Percentiles rank a stretch among this genome's conserved stretches.
Conservation (phyloP, 2,888 invertebrate genomes). For the Escarpia spicata region DNA sequence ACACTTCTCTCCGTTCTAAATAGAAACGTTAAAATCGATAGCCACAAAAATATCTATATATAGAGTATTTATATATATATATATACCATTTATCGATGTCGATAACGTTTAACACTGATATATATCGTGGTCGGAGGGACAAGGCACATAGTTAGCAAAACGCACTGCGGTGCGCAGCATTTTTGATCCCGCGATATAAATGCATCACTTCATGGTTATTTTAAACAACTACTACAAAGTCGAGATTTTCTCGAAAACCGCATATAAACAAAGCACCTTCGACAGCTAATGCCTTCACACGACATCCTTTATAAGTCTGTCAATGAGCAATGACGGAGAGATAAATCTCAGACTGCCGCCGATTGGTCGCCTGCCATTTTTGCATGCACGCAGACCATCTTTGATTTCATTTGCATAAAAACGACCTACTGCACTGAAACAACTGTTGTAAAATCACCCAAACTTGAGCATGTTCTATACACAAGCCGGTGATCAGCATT, state of each 20-base stretch:
- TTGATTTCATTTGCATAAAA: conserved; percentile 8
- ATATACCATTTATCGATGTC: conserved; percentile 6
- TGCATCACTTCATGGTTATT: conserved; percentile 1
- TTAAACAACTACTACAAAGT: not conserved
- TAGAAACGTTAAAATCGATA: conserved; percentile 13
- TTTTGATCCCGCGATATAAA: conserved; percentile 16
- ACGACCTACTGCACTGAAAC: not conserved
- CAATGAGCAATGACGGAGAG: not conserved
- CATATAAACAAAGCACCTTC: not conserved
- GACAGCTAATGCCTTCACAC: not conserved
- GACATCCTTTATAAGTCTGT: not conserved
- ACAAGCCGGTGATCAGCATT: not conserved
- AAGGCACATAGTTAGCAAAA: conserved; percentile 6
- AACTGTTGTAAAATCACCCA: not conserved
- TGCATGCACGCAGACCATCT: not conserved
- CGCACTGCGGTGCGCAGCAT: not conserved
- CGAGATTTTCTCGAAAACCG: conserved; percentile 1
- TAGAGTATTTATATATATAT: not conserved
- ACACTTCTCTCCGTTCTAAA: conserved; percentile 16
- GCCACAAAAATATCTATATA: conserved; percentile 16
- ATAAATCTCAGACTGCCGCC: not conserved
- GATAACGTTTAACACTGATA: not conserved
- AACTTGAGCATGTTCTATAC: not conserved
- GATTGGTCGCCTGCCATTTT: not conserved
- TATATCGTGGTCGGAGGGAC: not conserved